Evolutionary conservation across 2,113 vertebrate species (phyloP).

Genomic region (Potamarius usumacintae): DNA sequence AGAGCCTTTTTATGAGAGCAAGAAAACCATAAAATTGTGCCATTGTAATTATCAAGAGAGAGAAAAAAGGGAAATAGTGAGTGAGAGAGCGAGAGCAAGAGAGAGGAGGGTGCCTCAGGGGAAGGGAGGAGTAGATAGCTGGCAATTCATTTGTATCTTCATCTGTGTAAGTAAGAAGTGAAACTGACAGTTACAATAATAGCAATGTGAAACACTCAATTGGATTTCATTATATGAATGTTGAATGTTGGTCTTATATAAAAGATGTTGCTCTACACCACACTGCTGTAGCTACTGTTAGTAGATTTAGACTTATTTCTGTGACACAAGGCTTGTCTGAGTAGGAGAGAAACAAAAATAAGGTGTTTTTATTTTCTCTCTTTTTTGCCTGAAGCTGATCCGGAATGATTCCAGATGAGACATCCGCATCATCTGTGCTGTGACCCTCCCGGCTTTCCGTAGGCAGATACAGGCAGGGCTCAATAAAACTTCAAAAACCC

Average conservation of each 20-base stretch:
- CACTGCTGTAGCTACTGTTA: background rate
- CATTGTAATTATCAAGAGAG: conserved; percentile 37
- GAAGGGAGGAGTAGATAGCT: conserved; percentile 49
- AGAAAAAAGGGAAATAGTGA: conserved; percentile 28
- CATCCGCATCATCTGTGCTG: conserved; percentile 11
- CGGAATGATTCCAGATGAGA: conserved; percentile 42
- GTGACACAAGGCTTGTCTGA: conserved; percentile 24
- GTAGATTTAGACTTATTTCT: conserved; percentile 21
- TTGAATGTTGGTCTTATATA: conserved; percentile 33
- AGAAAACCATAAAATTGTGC: conserved; percentile 39
- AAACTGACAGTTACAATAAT: conserved; percentile 77
- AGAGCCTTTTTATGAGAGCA: conserved; percentile 37
- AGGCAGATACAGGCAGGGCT: conserved; percentile 34
- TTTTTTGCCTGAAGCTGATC: conserved; percentile 8
- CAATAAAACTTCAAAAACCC: conserved; percentile 44
- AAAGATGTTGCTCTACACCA: background rate
- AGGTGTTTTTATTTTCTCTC: conserved; percentile 10
- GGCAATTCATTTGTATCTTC: conserved; percentile 69
- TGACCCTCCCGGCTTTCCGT: conserved; percentile 37
- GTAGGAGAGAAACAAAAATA: conserved; percentile 20
- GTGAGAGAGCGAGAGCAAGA: conserved; percentile 18
- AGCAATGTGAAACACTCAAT: conserved; percentile 73
- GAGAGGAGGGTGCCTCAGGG: conserved; percentile 28
- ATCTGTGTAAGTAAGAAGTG: conserved; percentile 70
- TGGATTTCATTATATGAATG: conserved; percentile 65